Conservation (phyloP, 2,797 vertebrate genomes). For the Scyliorhinus canicula region DNA sequence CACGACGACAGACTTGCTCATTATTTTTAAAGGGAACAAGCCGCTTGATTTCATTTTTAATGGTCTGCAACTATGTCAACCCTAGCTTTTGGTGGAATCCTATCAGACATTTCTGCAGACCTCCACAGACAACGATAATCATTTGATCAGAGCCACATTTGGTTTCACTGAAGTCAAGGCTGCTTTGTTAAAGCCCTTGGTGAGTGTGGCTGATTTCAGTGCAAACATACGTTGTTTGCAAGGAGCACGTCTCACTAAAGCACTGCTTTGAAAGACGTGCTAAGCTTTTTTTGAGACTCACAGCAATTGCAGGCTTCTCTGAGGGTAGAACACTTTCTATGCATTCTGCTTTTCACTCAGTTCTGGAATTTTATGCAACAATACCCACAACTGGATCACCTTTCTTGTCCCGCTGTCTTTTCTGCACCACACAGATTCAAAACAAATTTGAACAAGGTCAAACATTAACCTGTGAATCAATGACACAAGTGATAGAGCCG, state of each 20-base stretch:
- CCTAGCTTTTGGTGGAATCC: not conserved
- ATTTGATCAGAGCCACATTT: not conserved
- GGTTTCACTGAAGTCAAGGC: not conserved
- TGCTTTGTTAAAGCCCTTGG: not conserved
- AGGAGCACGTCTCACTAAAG: not conserved
- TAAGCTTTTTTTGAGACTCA: not conserved
- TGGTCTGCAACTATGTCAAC: not conserved
- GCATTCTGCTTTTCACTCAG: not conserved
- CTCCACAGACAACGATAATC: not conserved
- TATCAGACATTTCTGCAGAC: not conserved
- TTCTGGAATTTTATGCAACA: not conserved
- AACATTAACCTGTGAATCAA: not conserved
- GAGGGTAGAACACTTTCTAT: not conserved
- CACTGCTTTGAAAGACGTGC: slow-evolving; percentile 15
- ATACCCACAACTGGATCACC: not conserved
- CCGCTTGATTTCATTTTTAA: not conserved
- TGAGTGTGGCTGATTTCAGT: not conserved
- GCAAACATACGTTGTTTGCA: not conserved
- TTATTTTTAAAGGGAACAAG: not conserved
- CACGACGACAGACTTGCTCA: not conserved
- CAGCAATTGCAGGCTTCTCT: not conserved
- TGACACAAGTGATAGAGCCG: not conserved
- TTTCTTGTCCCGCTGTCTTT: not conserved
- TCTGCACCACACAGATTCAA: not conserved
- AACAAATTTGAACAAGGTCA: not conserved